Base-by-base conservation (phyloP, 2,797 vertebrate genomes). In the Hyperoplus immaculatus region DNA sequence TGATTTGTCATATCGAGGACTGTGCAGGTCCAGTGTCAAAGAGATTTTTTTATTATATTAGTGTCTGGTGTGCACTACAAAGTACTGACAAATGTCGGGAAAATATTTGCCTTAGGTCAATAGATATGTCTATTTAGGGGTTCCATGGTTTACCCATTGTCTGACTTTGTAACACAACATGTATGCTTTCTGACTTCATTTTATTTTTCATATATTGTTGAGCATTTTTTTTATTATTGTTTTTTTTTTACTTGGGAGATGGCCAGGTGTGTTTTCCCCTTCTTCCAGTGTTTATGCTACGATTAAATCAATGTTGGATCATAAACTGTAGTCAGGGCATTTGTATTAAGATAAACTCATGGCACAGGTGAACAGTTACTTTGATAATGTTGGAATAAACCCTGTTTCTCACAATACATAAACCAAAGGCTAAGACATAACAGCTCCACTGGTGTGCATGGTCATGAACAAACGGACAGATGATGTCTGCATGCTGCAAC, bases 1-100 rank as follows among this genome's bases (percentile, higher is more conserved):
- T 14, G 49, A 56, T 18, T 55, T 14, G 2, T 78, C 45, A 70
- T 47, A 57, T 10, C 3, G 2, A 65, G 45, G 68, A 63, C 39
- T 42, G 10, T 42, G 41, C 21, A 42, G 51, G 68, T 68, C 29
- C 29, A 29, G 29, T 29, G 29, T 29, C 29, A 29, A 29, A 29
- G 29, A 29, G 29, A 29, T 29, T 29, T 3, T 29, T 29, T 29
- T 29, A 29, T 29, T 29, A 29, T 49, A 1, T 49, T 49, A 15
- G 16, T 50, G 15, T 16, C 15, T 18, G 50, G 8, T n/a, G 47
- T 4, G 16, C 16, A 18, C 8, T n/a, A 51, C 3, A 51, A 51
- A 18, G 16, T 10, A 12, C 29, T 29, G 29, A 29, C 29, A 29
- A 29, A 29, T 18, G 50, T n/a, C 5, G 16, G n/a, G 42, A 42